Base-by-base conservation (phyloP, 2,113 vertebrate genomes). In the Mus spicilegus region DNA sequence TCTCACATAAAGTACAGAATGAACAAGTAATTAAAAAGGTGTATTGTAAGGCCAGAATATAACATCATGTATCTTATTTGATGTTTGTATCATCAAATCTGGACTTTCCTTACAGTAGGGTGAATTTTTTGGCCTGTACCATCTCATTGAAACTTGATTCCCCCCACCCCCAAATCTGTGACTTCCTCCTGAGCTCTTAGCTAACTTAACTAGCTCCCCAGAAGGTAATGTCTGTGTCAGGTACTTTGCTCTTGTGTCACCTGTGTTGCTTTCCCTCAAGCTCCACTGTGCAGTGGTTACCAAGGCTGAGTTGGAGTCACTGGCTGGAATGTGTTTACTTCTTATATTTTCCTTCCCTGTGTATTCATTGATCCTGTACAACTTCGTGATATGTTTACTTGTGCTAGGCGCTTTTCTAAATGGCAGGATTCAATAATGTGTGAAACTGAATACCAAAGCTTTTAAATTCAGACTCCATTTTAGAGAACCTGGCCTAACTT, bases 171-270 rank as follows among this genome's bases (percentile, higher is more conserved):
- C 12, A 5, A 69, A 73, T 22, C 39, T 46, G 3, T 17, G 9
- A 58, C 13, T 13, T 30, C 2, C 42, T n/a, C 0, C 26, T 77
- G 84, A 63, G 14, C 42, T n/a, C 7, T 5, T 22, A 0, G 7
- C 22, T 20, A 30, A 16, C 13, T 33, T n/a, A 89, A 1, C 1
- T 12, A 3, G 33, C 49, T 78, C 11, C 24, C 6, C 20, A 73
- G 28, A 36, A 78, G 89, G 8, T n/a, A n/a, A 0, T 42, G 33
- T 73, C 10, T 14, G 33, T 49, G 14, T 63, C 39, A 76, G 65
- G 22, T 33, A 2, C 9, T 3, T 73, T 33, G 54, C 49, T 67
- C 28, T 56, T 26, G 26, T 5, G 14, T 36, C 30, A 17, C 2
- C 51, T 17, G 3, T 1, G 22, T 19, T 19, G 1, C 39, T 26